Evolutionary conservation across 1,140 invertebrate species (phyloP).

Genomic region (Trinorchestia longiramus): DNA sequence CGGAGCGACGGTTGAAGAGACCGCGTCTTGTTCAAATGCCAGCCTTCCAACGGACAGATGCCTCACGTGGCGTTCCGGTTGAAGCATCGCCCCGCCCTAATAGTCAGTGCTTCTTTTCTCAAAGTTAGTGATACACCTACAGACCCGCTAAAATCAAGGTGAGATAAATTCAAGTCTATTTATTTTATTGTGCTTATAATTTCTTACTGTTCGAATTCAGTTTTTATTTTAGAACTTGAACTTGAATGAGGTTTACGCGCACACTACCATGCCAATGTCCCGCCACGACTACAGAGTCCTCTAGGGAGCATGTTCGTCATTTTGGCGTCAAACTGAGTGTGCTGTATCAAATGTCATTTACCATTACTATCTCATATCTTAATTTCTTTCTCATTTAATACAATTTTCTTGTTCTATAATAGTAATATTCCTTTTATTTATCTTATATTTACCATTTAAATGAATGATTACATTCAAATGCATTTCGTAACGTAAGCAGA

Average conservation of each 20-base stretch:
- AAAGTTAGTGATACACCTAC: not conserved
- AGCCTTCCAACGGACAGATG: slow-evolving; percentile 34
- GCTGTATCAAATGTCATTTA: not conserved
- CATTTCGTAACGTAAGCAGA: too few species aligned
- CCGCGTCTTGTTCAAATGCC: slow-evolving; percentile 56
- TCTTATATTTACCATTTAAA: too few species aligned
- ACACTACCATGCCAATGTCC: not conserved
- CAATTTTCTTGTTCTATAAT: not conserved
- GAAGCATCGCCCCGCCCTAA: not conserved
- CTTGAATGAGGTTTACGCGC: not conserved
- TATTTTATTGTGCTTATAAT: not conserved
- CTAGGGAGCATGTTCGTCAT: not conserved
- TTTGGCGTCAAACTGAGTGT: not conserved
- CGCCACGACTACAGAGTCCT: slow-evolving; percentile 25
- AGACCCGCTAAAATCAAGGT: not conserved
- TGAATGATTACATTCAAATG: too few species aligned
- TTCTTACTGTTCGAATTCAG: not conserved
- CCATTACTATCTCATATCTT: not conserved
- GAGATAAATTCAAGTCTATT: not conserved
- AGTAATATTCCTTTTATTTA: not conserved
- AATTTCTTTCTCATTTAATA: not conserved
- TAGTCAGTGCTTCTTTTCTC: not conserved
- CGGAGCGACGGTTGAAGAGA: not conserved
- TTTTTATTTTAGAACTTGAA: not conserved
- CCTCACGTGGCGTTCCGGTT: slow-evolving; percentile 44